Evolutionary conservation across 1,140 invertebrate species (phyloP).

Genomic region (Tetragnatha versicolor): DNA sequence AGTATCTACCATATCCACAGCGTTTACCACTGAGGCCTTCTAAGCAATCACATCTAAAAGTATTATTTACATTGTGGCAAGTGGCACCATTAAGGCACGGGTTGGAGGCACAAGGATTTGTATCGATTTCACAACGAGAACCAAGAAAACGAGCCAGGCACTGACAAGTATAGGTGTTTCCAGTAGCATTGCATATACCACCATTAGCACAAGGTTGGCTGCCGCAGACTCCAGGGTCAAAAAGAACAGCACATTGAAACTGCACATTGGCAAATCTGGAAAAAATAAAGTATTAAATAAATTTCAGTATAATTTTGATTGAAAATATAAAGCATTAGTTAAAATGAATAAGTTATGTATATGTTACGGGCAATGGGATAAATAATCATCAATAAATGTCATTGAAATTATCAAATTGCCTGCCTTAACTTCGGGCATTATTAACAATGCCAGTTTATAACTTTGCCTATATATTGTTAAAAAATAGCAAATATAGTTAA

Average conservation of each 20-base stretch:
- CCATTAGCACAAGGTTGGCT: constrained; percentile 88
- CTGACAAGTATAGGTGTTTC: constrained; percentile 59
- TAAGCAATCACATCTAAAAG: constrained; percentile 65
- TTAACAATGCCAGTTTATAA: no score
- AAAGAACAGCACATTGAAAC: constrained; percentile 63
- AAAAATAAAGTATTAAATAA: no score
- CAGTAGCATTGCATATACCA: constrained; percentile 70
- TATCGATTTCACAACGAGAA: constrained; percentile 68
- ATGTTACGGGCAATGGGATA: no score
- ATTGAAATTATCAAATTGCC: no score
- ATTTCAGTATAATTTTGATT: no score
- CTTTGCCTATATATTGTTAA: no score
- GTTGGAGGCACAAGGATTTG: constrained; percentile 85
- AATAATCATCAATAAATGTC: no score
- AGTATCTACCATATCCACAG: constrained; percentile 80
- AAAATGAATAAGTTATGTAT: no score
- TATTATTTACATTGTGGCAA: constrained; percentile 67
- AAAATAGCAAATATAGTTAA: no score
- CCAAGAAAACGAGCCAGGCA: constrained; percentile 51
- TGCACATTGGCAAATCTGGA: constrained; percentile 54
- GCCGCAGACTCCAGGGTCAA: constrained; percentile 88
- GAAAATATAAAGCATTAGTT: no score
- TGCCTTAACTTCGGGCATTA: no score
- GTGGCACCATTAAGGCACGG: constrained; percentile 86
- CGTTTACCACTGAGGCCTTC: constrained; percentile 67